These are phyloP conservation scores for Apodemia mormo DNA, from an alignment of 2,888 invertebrate genomes.

Conservation along the genomic window DNA sequence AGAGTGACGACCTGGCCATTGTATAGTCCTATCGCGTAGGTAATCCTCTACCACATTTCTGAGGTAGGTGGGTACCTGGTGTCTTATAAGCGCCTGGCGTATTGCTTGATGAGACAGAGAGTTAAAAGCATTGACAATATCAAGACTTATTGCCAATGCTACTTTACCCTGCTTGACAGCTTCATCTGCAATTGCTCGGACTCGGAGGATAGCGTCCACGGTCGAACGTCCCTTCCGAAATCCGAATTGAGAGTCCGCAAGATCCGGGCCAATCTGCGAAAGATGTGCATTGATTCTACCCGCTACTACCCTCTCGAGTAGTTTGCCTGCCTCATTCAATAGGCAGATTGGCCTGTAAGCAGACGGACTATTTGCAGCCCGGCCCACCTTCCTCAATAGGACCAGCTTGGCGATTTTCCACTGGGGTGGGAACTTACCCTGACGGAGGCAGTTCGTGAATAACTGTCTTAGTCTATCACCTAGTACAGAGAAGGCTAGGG, in stretches of 20 bases:
- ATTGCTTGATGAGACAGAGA: not conserved
- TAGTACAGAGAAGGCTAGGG: not conserved
- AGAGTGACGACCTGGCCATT: not conserved
- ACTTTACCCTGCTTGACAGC: no score
- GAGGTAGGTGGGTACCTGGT: not conserved
- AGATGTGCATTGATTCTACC: no score
- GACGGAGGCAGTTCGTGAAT: not conserved
- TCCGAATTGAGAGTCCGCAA: not conserved
- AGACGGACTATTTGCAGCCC: no score
- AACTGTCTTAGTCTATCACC: not conserved
- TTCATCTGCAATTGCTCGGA: not conserved
- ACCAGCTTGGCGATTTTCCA: not conserved
- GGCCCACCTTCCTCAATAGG: no score
- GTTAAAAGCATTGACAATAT: not conserved
- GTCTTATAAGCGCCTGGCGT: not conserved
- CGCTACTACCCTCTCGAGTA: no score
- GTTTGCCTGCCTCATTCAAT: no score
- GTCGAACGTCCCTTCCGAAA: not conserved
- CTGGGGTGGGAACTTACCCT: not conserved
- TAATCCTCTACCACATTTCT: not conserved
- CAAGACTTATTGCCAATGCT: no score
- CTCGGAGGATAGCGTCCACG: not conserved
- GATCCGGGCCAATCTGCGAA: not conserved
- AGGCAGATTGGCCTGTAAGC: no score
- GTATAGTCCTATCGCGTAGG: not conserved